Conservation (phyloP, 2,113 vertebrate genomes). For the Platichthys flesus region DNA sequence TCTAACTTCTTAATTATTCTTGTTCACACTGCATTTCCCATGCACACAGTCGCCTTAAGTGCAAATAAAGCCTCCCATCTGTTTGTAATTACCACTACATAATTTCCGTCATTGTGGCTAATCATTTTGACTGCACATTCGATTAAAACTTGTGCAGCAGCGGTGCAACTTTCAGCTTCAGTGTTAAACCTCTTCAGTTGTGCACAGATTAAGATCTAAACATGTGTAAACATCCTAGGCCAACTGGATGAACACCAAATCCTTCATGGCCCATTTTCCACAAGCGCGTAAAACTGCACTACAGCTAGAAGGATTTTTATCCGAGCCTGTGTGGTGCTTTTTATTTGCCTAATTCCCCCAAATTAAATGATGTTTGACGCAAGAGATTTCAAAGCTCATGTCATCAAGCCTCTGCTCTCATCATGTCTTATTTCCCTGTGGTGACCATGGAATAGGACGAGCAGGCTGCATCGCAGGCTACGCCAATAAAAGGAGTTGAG, state of each 20-base stretch:
- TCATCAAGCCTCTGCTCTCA: constrained; percentile 89
- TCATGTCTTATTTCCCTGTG: constrained; percentile 96
- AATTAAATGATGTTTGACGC: constrained; percentile 95
- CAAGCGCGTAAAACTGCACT: constrained; percentile 91
- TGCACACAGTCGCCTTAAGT: constrained; percentile 96
- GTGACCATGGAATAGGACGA: constrained; percentile 97
- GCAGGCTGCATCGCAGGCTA: constrained; percentile 90
- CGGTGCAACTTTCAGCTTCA: constrained; percentile 41
- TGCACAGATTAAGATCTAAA: constrained; percentile 13
- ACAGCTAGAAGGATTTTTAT: constrained; percentile 86
- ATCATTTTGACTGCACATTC: constrained; percentile 99
- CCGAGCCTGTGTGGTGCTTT: constrained; percentile 87
- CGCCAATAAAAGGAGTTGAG: constrained; percentile 89
- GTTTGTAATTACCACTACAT: constrained; percentile 99
- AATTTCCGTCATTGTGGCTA: constrained; percentile 97
- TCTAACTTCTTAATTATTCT: constrained; percentile 99
- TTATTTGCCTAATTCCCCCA: constrained; percentile 93
- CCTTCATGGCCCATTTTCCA: constrained; percentile 93
- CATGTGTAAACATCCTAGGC: constrained; percentile 24
- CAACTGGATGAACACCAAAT: constrained; percentile 57
- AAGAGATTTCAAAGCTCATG: constrained; percentile 84
- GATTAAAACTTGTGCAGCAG: constrained; percentile 93
- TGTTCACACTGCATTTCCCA: constrained; percentile 98
- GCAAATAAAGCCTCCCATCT: constrained; percentile 99
- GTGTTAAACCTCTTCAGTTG: constrained; percentile 23